Evolutionary conservation across 64 coral and sea anemone species (phyloP).

Genomic region (Pachyseris speciosa): DNA sequence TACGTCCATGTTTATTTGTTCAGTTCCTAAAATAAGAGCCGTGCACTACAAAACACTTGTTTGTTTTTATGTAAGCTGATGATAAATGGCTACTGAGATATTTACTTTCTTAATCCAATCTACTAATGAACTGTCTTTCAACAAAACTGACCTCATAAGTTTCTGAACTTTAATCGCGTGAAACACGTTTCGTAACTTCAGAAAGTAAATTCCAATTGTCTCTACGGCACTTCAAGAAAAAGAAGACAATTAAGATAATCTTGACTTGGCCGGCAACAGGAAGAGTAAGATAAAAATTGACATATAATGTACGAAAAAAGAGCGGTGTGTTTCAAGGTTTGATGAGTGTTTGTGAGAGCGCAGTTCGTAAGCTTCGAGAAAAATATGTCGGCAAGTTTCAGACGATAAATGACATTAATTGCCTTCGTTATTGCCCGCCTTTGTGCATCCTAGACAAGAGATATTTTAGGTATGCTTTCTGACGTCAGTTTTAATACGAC

Average conservation of each 20-base stretch:
- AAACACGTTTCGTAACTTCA: neutral
- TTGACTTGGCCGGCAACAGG: neutral
- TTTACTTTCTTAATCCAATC: slow-evolving; percentile 1
- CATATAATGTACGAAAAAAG: neutral
- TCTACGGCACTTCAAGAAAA: neutral
- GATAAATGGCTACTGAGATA: slow-evolving; percentile 13
- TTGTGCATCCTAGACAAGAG: slow-evolving; percentile 17
- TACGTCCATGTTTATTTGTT: neutral
- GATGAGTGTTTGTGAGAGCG: neutral
- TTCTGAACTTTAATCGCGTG: neutral
- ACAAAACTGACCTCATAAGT: neutral
- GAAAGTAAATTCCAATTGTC: neutral
- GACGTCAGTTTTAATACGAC: slow-evolving; percentile 29
- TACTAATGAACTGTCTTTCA: neutral
- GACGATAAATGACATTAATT: slow-evolving; percentile 40
- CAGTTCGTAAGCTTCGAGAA: neutral
- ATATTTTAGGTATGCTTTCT: slow-evolving; percentile 29
- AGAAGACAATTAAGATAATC: neutral
- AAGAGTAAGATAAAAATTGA: neutral
- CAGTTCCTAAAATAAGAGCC: neutral
- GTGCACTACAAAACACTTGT: slow-evolving; percentile 19
- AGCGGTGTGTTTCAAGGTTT: neutral
- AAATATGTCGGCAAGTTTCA: slow-evolving; percentile 39
- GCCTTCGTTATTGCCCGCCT: neutral
- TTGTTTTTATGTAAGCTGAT: neutral